phyloP scores from a whole-genome alignment of 2,888 invertebrate species.

The Polyploca ridens region DNA sequence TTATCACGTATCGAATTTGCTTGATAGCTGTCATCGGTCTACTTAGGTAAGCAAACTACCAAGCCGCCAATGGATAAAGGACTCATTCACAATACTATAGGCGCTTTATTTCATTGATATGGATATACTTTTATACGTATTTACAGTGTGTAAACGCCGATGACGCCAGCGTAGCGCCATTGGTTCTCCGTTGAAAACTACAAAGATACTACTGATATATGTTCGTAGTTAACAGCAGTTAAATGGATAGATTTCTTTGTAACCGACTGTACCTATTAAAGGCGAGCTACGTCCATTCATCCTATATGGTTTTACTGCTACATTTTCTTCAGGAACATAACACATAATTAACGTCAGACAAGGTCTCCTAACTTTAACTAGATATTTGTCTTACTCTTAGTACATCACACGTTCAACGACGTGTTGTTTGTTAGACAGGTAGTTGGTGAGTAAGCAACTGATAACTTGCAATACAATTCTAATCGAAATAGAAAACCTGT shows the following conservation, averaged over 20 bases:
- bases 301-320: too few relatives aligned
- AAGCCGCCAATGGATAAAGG: constrained; percentile 3
- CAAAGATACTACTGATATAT: background rate
- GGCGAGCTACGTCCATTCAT: too few relatives aligned
- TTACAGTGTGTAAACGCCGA: constrained; percentile 5
- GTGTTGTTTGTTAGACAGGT: background rate
- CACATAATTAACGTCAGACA: too few relatives aligned
- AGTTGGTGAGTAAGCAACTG: constrained; percentile 13
- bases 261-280: too few relatives aligned
- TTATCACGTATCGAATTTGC: background rate
- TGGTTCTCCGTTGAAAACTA: background rate
- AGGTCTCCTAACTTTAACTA: too few relatives aligned
- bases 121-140: background rate
- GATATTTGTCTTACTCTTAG: background rate
- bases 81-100: constrained; percentile 4
- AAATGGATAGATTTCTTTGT: too few relatives aligned
- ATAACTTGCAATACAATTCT: constrained; percentile 33
- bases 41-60: background rate
- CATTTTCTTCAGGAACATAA: too few relatives aligned
- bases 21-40: background rate
- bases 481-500: constrained; percentile 50
- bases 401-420: background rate
- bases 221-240: background rate
- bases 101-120: background rate
- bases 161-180: background rate